phyloP scores from a whole-genome alignment of 2,797 vertebrate genomes.

The Coendou prehensilis region DNA sequence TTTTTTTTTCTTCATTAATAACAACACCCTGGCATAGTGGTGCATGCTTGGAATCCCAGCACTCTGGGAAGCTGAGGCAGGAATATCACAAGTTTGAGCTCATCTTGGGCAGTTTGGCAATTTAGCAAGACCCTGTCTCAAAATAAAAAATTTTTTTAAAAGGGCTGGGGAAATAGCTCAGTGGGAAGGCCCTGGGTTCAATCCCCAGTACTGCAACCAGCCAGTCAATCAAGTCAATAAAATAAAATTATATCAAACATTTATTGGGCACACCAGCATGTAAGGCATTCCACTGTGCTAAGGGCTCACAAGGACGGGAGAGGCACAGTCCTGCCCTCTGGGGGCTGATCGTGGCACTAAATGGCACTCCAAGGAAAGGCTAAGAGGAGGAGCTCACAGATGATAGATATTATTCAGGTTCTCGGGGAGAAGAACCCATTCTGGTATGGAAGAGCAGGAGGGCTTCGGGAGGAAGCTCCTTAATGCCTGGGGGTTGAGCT shows the following conservation, averaged over 20 bases:
- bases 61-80: background rate
- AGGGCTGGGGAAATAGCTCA: background rate
- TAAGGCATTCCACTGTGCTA: background rate
- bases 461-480: slow-evolving; percentile 12
- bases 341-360: background rate
- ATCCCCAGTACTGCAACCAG: background rate
- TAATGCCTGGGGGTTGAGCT: background rate
- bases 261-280: fast-evolving
- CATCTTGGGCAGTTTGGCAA: background rate
- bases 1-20: background rate
- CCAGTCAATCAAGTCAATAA: background rate
- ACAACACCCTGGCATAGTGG: background rate
- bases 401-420: background rate
- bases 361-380: background rate
- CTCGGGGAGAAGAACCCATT: background rate
- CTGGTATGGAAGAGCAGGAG: background rate
- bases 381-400: background rate
- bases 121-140: background rate
- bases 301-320: background rate
- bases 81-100: background rate
- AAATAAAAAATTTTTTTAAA: background rate
- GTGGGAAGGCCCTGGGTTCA: background rate
- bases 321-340: background rate
- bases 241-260: background rate
- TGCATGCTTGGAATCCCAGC: background rate